These are phyloP conservation scores for Siphlonurus alternatus DNA, from an alignment of 2,888 invertebrate genomes.

Conservation along the genomic window DNA sequence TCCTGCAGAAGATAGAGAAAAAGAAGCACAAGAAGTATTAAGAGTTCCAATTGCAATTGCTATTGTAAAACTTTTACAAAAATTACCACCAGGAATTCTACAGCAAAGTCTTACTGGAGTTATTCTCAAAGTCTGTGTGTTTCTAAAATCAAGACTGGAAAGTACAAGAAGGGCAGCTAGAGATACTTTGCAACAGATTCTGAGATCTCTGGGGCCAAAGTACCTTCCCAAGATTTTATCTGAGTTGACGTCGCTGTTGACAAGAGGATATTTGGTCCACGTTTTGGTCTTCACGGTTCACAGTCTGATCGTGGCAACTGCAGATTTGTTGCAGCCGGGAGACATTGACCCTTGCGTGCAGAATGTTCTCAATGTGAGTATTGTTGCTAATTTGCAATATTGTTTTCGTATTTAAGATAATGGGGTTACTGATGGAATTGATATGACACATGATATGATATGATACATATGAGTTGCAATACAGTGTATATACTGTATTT, in stretches of 20 bases:
- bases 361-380: slow-evolving; percentile 51
- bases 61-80: slow-evolving; percentile 76
- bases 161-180: slow-evolving; percentile 72
- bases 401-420: background rate
- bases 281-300: slow-evolving; percentile 82
- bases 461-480: too few species aligned
- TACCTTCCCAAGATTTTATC: slow-evolving; percentile 61
- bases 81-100: slow-evolving; percentile 58
- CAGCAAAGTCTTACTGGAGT: slow-evolving; percentile 65
- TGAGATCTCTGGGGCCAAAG: slow-evolving; percentile 64
- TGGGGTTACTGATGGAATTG: background rate
- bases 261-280: slow-evolving; percentile 84
- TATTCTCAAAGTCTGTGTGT: slow-evolving; percentile 76
- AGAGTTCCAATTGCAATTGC: slow-evolving; percentile 87
- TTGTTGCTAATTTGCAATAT: slow-evolving; percentile 6
- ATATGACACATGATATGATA: too few species aligned
- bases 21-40: slow-evolving; percentile 45
- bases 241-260: slow-evolving; percentile 64
- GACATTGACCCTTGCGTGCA: slow-evolving; percentile 66
- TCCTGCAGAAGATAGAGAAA: slow-evolving; percentile 69
- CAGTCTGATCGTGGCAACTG: slow-evolving; percentile 56
- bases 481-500: too few species aligned
- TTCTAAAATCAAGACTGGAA: slow-evolving; percentile 73
- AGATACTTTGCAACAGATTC: slow-evolving; percentile 84
- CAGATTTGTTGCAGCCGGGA: slow-evolving; percentile 46